Percentiles rank a stretch among this genome's conserved stretches.
These are phyloP conservation scores for Pharmacophagus antenor DNA, from an alignment of 2,888 invertebrate species.

Conservation along the genomic window DNA sequence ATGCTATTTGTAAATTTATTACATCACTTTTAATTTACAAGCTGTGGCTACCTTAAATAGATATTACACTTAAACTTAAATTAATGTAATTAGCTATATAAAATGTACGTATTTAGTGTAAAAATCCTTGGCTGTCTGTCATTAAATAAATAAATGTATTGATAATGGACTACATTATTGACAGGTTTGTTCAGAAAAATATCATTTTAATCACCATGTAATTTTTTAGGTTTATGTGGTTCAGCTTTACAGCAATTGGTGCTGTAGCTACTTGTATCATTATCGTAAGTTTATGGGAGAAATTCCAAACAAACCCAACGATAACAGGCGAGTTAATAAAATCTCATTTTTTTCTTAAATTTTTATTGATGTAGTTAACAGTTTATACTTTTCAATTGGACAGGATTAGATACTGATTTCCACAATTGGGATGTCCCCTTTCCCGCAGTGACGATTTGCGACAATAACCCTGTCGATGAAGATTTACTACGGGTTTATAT, in stretches of 20 bases:
- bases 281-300: conserved; percentile 89
- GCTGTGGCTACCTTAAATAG: too few relatives aligned
- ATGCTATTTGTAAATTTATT: too few relatives aligned
- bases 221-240: conserved; percentile 87
- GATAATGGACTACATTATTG: too few relatives aligned
- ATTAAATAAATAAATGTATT: too few relatives aligned
- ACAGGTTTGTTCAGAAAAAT: neutral
- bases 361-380: neutral
- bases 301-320: conserved; percentile 91
- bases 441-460: conserved; percentile 86
- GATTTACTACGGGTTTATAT: conserved; percentile 69
- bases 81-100: too few relatives aligned
- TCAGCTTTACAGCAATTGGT: conserved; percentile 85
- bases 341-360: neutral
- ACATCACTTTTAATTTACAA: too few relatives aligned
- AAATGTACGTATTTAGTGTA: too few relatives aligned
- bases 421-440: conserved; percentile 90
- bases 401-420: conserved; percentile 88
- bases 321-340: conserved; percentile 81
- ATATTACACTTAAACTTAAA: too few relatives aligned
- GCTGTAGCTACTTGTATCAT: conserved; percentile 87
- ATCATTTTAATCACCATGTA: neutral
- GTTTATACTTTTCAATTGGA: neutral
- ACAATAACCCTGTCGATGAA: conserved; percentile 74
- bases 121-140: too few relatives aligned